Percentiles rank a stretch among this genome's conserved stretches.
Conservation (phyloP, 2,888 invertebrate genomes). For the Tetramorium bicarinatum region DNA sequence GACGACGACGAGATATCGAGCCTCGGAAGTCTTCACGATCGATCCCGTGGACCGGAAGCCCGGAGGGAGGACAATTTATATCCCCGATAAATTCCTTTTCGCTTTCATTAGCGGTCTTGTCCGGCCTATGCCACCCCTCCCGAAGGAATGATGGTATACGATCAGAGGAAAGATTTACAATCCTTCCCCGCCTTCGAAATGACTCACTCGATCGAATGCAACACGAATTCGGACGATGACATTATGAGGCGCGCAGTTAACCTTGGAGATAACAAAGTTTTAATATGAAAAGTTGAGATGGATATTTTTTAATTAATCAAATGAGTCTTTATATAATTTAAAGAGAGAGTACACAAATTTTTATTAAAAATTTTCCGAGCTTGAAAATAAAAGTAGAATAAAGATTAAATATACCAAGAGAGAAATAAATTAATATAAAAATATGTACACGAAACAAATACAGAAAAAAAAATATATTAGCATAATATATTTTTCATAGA, state of each 20-base stretch:
- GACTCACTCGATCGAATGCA: background rate
- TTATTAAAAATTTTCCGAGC: background rate
- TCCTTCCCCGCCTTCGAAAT: background rate
- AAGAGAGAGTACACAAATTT: background rate
- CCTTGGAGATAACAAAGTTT: background rate
- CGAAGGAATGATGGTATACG: conserved; percentile 18
- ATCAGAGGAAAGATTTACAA: conserved; percentile 72
- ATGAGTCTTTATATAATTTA: conserved; percentile 2
- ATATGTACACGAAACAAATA: too few species aligned
- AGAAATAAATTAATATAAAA: background rate
- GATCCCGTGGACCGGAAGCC: conserved; percentile 53
- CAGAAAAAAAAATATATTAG: too few species aligned
- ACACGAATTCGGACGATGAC: background rate
- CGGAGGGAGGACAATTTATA: conserved; percentile 81
- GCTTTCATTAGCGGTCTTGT: conserved; percentile 83
- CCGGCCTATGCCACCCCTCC: conserved; percentile 53
- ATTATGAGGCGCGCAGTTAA: too few species aligned
- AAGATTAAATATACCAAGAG: background rate
- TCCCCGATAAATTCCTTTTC: conserved; percentile 83
- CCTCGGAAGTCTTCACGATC: conserved; percentile 58
- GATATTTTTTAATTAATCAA: background rate
- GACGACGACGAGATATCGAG: conserved; percentile 33
- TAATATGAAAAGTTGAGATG: background rate
- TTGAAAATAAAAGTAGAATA: background rate
- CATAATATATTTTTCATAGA: background rate